Evolutionary conservation across 2,888 invertebrate species (phyloP).

Genomic region (Troides aeacus): DNA sequence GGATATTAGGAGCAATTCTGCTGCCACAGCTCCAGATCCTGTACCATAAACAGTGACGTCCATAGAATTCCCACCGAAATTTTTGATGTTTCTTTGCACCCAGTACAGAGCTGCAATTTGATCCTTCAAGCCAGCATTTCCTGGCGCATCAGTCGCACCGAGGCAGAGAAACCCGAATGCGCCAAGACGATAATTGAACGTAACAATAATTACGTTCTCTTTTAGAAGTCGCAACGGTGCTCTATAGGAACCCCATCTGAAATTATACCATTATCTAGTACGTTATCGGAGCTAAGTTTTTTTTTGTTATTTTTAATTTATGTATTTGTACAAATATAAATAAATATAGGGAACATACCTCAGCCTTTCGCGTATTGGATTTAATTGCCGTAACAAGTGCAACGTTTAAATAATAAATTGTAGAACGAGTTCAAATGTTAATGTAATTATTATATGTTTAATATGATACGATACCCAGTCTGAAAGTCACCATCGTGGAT

Average conservation of each 20-base stretch:
- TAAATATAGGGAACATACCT: too few relatives aligned
- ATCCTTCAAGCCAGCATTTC: constrained; percentile 71
- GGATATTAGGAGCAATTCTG: constrained; percentile 59
- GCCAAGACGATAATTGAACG: constrained; percentile 68
- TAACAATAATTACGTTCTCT: constrained; percentile 56
- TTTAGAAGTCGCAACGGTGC: constrained; percentile 50
- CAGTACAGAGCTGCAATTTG: constrained; percentile 68
- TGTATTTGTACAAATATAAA: too few relatives aligned
- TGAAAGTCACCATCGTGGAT: constrained; percentile 73
- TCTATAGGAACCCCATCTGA: constrained; percentile 61
- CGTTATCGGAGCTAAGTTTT: background rate
- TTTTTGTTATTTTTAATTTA: background rate
- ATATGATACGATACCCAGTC: constrained; percentile 50
- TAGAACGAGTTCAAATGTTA: background rate
- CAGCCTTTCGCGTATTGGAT: background rate
- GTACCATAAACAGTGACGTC: constrained; percentile 65
- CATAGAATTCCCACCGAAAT: constrained; percentile 62
- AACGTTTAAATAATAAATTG: background rate
- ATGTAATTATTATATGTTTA: background rate
- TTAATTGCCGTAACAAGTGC: background rate
- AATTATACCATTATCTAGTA: constrained; percentile 31
- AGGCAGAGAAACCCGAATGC: constrained; percentile 69
- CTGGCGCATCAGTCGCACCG: constrained; percentile 51
- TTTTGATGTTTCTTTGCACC: constrained; percentile 63
- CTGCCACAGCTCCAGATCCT: constrained; percentile 60